Conservation (phyloP, 2,888 invertebrate species). For the Calameuta filiformis region DNA sequence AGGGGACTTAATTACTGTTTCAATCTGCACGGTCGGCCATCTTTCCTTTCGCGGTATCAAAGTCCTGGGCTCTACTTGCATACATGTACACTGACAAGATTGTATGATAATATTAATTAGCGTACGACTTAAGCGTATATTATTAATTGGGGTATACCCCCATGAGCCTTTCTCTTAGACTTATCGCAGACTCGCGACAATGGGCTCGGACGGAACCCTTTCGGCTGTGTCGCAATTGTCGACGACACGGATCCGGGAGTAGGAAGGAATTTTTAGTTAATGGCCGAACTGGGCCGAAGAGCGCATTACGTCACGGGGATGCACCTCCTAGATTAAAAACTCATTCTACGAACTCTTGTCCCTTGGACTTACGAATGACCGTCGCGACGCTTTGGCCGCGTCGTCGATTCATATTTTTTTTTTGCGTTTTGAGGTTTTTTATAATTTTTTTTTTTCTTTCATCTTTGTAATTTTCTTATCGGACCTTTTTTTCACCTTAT, state of each 20-base stretch:
- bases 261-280: no score
- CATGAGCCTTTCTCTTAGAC: conserved; percentile 51
- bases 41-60: no score
- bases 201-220: no score
- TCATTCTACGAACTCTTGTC: conserved; percentile 28
- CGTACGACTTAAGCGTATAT: conserved; percentile 34
- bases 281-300: background rate
- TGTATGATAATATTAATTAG: conserved; percentile 31
- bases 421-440: conserved; percentile 25
- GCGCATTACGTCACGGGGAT: conserved; percentile 10
- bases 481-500: no score
- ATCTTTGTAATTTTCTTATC: no score
- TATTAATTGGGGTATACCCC: conserved; percentile 34
- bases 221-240: no score
- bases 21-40: no score
- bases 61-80: no score
- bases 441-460: no score
- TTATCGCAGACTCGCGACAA: conserved; percentile 24
- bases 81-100: conserved; percentile 12
- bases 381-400: background rate
- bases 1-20: no score
- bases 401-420: conserved; percentile 2
- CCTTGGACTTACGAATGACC: conserved; percentile 23
- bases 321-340: conserved; percentile 1
- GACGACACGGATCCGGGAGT: no score